These are phyloP conservation scores for Struthio camelus DNA, from an alignment of 2,113 vertebrate species.

Conservation along the genomic window DNA sequence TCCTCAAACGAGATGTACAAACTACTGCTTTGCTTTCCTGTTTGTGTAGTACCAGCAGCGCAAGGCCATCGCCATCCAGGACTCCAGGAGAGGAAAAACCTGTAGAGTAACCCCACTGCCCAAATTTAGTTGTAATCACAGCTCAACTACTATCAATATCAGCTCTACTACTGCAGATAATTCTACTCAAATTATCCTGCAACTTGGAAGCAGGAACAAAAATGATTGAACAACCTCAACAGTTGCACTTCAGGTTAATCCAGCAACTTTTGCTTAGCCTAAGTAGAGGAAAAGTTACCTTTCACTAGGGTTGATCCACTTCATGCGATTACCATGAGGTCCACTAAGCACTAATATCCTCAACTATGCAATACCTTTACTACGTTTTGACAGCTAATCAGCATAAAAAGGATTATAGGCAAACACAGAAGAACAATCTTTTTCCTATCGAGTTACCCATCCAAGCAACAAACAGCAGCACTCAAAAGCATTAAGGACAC, in stretches of 20 bases:
- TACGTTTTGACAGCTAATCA: background rate
- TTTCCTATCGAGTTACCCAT: background rate
- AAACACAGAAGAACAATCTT: background rate
- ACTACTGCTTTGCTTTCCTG: too few species aligned
- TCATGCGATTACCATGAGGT: background rate
- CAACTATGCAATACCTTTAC: background rate
- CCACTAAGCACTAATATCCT: background rate
- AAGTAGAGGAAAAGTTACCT: background rate
- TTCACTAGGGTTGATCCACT: background rate
- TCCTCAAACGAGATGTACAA: background rate
- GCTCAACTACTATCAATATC: too few species aligned
- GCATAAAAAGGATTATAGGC: fast-evolving
- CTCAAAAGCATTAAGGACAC: background rate
- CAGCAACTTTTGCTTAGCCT: background rate
- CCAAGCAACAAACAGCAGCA: background rate
- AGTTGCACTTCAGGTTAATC: background rate
- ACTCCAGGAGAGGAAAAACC: background rate
- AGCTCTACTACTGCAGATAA: background rate
- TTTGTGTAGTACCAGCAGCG: too few species aligned
- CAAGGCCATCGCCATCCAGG: background rate
- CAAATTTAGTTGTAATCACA: background rate
- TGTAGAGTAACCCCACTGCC: background rate
- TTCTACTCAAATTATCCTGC: too few species aligned
- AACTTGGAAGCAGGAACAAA: too few species aligned
- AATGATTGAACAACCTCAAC: too few species aligned